Evolutionary conservation across 2,888 invertebrate species (phyloP).

Genomic region (Rhogogaster chlorosoma): DNA sequence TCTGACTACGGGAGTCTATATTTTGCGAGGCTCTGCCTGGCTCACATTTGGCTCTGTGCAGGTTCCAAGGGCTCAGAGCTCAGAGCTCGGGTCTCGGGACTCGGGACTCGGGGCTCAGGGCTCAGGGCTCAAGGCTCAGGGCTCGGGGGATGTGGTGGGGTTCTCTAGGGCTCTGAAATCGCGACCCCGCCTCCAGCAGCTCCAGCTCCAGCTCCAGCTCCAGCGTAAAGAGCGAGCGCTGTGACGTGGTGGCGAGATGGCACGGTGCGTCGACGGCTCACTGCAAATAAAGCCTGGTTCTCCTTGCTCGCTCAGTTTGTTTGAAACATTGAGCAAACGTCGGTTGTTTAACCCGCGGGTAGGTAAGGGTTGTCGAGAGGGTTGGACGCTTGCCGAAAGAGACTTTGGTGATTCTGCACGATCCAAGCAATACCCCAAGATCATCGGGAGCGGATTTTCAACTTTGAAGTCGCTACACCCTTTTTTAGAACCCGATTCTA

Average conservation of each 20-base stretch:
- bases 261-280: conserved; percentile 65
- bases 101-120: conserved; percentile 27
- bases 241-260: conserved; percentile 50
- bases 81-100: conserved; percentile 32
- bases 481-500: not conserved
- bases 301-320: conserved; percentile 69
- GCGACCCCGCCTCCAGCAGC: not conserved
- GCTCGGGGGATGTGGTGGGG: conserved; percentile 16
- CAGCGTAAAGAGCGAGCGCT: conserved; percentile 36
- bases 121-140: conserved; percentile 19
- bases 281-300: conserved; percentile 70
- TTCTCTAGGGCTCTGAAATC: conserved; percentile 23
- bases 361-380: conserved; percentile 36
- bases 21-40: conserved; percentile 44
- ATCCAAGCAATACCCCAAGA: conserved; percentile 18
- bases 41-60: conserved; percentile 45
- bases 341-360: conserved; percentile 66
- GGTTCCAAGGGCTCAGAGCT: conserved; percentile 42
- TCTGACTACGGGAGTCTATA: conserved; percentile 43
- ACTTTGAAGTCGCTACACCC: conserved; percentile 8
- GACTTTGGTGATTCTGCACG: not conserved
- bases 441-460: conserved; percentile 16
- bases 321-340: conserved; percentile 72
- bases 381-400: conserved; percentile 19
- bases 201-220: not conserved